These are phyloP conservation scores for Alcedo quadribrachys DNA, from an alignment of 2,797 vertebrate species.

Conservation along the genomic window DNA sequence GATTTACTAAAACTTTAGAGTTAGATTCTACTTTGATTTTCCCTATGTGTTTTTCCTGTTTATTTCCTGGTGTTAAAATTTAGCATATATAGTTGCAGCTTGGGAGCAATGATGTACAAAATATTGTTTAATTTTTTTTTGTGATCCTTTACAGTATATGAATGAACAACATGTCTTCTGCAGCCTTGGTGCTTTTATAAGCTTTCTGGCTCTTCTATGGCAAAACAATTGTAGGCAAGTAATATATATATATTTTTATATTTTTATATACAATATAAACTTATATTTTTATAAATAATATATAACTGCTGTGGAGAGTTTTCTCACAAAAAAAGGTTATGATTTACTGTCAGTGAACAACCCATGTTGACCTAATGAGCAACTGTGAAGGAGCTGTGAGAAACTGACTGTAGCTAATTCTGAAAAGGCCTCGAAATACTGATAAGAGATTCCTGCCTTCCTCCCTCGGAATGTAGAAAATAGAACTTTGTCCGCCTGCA, in stretches of 20 bases:
- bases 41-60: not conserved
- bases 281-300: no score
- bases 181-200: not conserved
- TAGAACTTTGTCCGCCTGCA: no score
- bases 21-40: not conserved
- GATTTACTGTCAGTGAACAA: no score
- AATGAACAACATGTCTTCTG: not conserved
- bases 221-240: not conserved
- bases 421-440: no score
- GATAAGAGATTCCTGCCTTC: no score
- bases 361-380: no score
- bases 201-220: not conserved
- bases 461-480: no score
- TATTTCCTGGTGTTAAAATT: conserved; percentile 22
- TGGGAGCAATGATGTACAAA: conserved; percentile 21
- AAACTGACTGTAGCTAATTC: no score
- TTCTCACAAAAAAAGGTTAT: no score
- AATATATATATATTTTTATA: not conserved
- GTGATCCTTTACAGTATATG: not conserved
- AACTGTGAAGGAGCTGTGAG: no score
- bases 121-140: not conserved
- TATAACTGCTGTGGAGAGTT: no score
- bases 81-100: not conserved
- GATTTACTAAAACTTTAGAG: not conserved
- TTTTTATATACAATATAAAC: no score